Evolutionary conservation across 2,797 vertebrate genomes (phyloP), one percentile per base, ranked within the genome.

Genomic region (Coccyzus lansbergi): DNA sequence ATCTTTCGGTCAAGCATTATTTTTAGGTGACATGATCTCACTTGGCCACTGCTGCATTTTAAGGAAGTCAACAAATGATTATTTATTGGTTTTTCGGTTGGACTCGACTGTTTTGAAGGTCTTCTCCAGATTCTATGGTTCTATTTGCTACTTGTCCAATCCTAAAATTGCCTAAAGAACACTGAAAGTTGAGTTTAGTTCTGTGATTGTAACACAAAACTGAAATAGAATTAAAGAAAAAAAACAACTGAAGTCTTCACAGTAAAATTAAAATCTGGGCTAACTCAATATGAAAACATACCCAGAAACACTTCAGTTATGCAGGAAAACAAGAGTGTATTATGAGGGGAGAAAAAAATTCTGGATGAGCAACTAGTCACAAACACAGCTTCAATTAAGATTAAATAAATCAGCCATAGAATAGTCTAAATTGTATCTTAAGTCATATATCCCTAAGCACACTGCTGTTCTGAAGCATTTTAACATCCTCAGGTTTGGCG

Each of bases 1-100:
- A 92, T 33, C 48, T 91, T 69, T 15, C 88, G 83, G 74, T 74
- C 40, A 65, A 19, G 20, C 12, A 38, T 85, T 93, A 85, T 64
- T 92, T 92, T 94, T 79, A 93, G 79, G 22, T 88, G 56, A 60
- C 31, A 76, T 17, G 56, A 93, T 64, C 64, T 95, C 84, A 93
- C 49, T 2, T 0, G 36, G 58, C 8, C 60, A 55, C 28, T 38
- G 40, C 36, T 78, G 5, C 48, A 75, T 81, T 92, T 84, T 65
- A 70, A 33, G 53, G n/a, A 67, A 53, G 34, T 24, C 44, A 78
- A 55, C 18, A 59, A 91, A 69, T 42, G 63, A 68, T 77, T 85
- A 85, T 63, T 78, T 81, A 68, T 48, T 11, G 46, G 10, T 48
- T 48, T 48, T 48, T 48, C 48, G 46, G 46, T 48, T 48, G 46